phyloP scores from a whole-genome alignment of 1,140 invertebrate genomes.

The Aporrectodea caliginosa region DNA sequence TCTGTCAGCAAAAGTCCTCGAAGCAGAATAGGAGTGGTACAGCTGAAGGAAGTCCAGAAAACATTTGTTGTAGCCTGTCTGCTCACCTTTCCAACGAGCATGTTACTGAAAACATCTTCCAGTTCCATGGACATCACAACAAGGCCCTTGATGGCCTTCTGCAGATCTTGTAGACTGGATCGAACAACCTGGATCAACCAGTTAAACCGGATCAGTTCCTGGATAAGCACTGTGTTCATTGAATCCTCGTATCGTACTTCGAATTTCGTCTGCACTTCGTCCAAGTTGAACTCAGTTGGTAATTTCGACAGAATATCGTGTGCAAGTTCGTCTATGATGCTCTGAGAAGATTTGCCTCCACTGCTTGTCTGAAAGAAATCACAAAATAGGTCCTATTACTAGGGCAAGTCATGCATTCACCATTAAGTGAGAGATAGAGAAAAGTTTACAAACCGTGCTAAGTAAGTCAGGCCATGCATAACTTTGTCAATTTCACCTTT shows the following conservation, averaged over 20 bases:
- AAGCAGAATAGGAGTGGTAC: too few relatives aligned
- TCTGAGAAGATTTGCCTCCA: conserved; percentile 52
- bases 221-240: conserved; percentile 56
- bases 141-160: conserved; percentile 54
- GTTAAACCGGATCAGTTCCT: conserved; percentile 56
- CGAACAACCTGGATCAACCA: conserved; percentile 52
- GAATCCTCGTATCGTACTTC: conserved; percentile 55
- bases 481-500: too few relatives aligned
- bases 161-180: conserved; percentile 48
- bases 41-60: too few relatives aligned
- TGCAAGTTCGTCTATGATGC: conserved; percentile 54
- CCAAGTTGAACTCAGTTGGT: conserved; percentile 54
- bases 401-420: conserved; percentile 17
- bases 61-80: too few relatives aligned
- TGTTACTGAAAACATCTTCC: conserved; percentile 54
- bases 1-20: too few relatives aligned
- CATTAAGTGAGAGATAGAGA: too few relatives aligned
- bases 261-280: conserved; percentile 56
- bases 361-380: conserved; percentile 44
- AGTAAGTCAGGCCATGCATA: too few relatives aligned
- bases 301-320: conserved; percentile 55
- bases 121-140: conserved; percentile 54
- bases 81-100: conserved; percentile 59
- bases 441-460: too few relatives aligned
- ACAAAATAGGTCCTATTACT: conserved; percentile 16